A percentile compares a stretch with the other conserved stretches of the same genome.
Evolutionary conservation across 2,797 vertebrate genomes (phyloP).

Genomic region (Petrocephalus sullivani): DNA sequence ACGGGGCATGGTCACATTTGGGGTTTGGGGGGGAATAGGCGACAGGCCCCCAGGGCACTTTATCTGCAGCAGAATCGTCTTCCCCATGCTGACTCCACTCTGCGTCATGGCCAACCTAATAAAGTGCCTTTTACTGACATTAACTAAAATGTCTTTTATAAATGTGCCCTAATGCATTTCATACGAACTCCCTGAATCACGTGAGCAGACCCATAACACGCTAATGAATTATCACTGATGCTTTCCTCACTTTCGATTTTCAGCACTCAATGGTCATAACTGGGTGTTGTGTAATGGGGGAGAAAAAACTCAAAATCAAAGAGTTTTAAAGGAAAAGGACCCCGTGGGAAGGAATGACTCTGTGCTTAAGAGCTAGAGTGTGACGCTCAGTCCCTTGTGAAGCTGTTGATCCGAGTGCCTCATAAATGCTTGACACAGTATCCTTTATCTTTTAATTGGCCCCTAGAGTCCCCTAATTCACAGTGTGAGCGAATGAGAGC

Average conservation of each 20-base stretch:
- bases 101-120: background rate
- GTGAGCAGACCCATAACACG: background rate
- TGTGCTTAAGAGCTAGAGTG: background rate
- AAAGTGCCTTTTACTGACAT: conserved; percentile 1
- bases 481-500: background rate
- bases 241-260: background rate
- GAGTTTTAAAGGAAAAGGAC: background rate
- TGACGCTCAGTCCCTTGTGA: background rate
- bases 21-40: no score
- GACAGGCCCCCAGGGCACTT: background rate
- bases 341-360: background rate
- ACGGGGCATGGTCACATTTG: background rate
- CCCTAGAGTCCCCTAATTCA: background rate
- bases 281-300: background rate
- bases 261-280: conserved; percentile 5
- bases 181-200: background rate
- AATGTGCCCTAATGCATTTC: background rate
- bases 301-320: background rate
- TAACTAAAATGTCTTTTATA: background rate
- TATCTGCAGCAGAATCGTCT: background rate
- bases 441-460: background rate
- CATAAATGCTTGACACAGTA: background rate
- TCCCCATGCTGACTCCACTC: background rate
- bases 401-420: background rate
- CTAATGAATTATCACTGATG: background rate